phyloP scores from a whole-genome alignment of 2,113 vertebrate genomes.

The Bubo scandiacus region DNA sequence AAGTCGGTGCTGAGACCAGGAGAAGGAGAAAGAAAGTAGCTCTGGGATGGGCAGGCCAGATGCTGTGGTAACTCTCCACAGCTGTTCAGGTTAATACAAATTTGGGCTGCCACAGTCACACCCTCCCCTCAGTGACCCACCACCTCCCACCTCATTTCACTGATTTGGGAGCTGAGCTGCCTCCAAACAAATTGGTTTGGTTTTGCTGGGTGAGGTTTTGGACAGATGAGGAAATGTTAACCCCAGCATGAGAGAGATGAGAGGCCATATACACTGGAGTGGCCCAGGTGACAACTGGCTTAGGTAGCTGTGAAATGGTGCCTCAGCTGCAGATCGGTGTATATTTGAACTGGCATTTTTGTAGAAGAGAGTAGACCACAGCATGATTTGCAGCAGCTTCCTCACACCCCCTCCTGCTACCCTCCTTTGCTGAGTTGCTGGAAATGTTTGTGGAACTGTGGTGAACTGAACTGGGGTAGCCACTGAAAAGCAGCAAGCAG shows the following conservation, averaged over 20 bases:
- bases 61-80: not conserved
- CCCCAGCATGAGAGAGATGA: not conserved
- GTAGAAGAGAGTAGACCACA: not conserved
- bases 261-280: not conserved
- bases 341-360: not conserved
- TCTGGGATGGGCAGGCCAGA: not conserved
- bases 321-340: not conserved
- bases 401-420: not conserved
- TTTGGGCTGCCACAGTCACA: not conserved
- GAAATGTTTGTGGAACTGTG: not conserved
- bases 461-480: not conserved
- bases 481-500: not conserved
- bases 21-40: not conserved
- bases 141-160: not conserved
- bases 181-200: not conserved
- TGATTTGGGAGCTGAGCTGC: not conserved
- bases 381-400: not conserved
- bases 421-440: not conserved
- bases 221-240: not conserved
- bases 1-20: not conserved
- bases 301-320: not conserved
- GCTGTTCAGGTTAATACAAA: not conserved
- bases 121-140: not conserved
- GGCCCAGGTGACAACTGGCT: not conserved
- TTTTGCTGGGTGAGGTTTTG: not conserved